A percentile compares a stretch with the other conserved stretches of the same genome.
These are phyloP conservation scores for Porites evermanni DNA, from an alignment of 92 coral and sea anemone genomes.

Conservation along the genomic window DNA sequence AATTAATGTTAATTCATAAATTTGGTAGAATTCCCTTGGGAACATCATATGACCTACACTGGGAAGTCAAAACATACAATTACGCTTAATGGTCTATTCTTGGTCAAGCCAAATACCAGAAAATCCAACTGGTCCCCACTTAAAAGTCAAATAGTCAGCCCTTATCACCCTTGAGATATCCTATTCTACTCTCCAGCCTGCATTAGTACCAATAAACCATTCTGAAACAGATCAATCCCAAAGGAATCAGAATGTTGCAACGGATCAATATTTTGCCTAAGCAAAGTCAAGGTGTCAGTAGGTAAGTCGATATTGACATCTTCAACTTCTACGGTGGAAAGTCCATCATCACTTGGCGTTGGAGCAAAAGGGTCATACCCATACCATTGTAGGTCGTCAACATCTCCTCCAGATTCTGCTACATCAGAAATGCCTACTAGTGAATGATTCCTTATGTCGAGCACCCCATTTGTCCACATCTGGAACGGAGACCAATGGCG, in stretches of 20 bases:
- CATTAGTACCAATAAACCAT: slow-evolving; percentile 16
- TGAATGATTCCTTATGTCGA: slow-evolving; percentile 29
- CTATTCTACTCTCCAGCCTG: slow-evolving; percentile 17
- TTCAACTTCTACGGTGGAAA: slow-evolving; percentile 45
- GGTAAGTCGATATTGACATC: slow-evolving; percentile 26
- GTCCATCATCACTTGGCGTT: slow-evolving; percentile 35
- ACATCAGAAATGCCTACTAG: slow-evolving; percentile 9
- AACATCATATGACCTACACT: no score
- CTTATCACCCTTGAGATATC: no score
- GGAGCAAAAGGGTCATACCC: slow-evolving; percentile 52
- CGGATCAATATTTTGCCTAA: slow-evolving; percentile 39
- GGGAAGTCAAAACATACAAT: no score
- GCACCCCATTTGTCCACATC: slow-evolving; percentile 64
- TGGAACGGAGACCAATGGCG: slow-evolving; percentile 58
- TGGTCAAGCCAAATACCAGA: no score
- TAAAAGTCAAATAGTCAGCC: no score
- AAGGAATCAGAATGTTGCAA: slow-evolving; percentile 29
- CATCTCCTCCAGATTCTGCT: slow-evolving; percentile 8
- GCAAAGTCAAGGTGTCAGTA: slow-evolving; percentile 2
- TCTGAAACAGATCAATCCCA: slow-evolving; percentile 29
- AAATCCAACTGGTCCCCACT: no score
- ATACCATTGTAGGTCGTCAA: slow-evolving; percentile 44
- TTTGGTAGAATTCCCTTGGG: no score
- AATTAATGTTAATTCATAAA: no score
- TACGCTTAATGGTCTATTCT: no score